Base-by-base conservation (phyloP, 2,888 invertebrate genomes). In the Perizoma affinitatum region DNA sequence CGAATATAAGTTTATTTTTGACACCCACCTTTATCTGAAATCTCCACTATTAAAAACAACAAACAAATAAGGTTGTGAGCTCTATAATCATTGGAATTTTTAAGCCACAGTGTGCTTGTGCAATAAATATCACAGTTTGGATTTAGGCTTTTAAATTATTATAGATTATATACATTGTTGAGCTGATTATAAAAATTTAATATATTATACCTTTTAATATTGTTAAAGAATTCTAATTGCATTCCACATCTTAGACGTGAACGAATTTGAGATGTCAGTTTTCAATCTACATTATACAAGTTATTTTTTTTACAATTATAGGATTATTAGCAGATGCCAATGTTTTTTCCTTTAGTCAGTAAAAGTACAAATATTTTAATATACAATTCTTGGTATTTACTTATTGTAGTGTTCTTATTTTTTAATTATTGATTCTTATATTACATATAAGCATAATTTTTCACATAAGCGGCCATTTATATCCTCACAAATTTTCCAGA, bases 321-420 rank as follows among this genome's bases (percentile, higher is more conserved):
- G 88, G 88, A 87, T 91, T 91, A 91, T 91, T 91, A 92, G 91
- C 90, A 87, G 90, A 90, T 90, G 91, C 92, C 91, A 91, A 92
- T 90, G 90, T 91, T 90, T 90, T 91, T 94, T 94, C 94, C 93
- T 94, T 95, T 95, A 95, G 95, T 95, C 95, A 95, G 95, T 95
- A 95, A 94, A 95, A 95, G 95, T 95, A 95, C 95, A 95, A 95
- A 95, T 95, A 95, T 95, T 95, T 94, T 90, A 94, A 93, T 93
- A 94, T 92, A 92, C 90, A 90, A 92, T 86, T 90, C 92, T 91
- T 90, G 92, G 91, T 92, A 92, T 92, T 92, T 92, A 92, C 90
- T 88, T 92, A 92, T 92, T 89, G 88, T 91, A 91, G 90, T 86
- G 82, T 86, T 89, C 86, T 89, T 89, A 88, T 88, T 88, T 90